These are phyloP conservation scores for Laticauda colubrina DNA, from an alignment of 2,113 vertebrate species.

Conservation along the genomic window DNA sequence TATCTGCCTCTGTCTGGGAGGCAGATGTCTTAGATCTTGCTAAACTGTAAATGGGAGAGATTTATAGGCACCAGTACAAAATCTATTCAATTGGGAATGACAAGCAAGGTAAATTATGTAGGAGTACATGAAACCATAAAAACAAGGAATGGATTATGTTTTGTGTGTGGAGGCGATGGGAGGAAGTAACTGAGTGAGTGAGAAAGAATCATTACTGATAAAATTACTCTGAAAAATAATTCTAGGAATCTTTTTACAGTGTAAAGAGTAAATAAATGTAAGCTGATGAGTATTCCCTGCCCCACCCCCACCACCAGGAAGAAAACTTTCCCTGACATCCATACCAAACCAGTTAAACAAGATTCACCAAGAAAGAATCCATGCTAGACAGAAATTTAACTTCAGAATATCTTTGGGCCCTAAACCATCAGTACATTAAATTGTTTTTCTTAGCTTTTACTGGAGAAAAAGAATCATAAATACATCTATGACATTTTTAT, in stretches of 20 bases:
- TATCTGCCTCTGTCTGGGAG: background rate
- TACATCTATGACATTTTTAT: conserved; percentile 16
- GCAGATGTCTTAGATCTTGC: too few relatives aligned
- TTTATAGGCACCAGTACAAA: background rate
- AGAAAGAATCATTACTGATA: background rate
- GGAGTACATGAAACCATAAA: background rate
- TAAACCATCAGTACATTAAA: background rate
- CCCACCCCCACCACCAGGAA: background rate
- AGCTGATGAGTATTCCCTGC: background rate
- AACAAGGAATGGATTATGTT: conserved; percentile 15
- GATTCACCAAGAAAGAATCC: background rate
- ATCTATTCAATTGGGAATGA: conserved; percentile 17
- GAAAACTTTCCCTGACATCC: background rate
- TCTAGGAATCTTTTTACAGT: background rate
- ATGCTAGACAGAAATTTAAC: conserved; percentile 18
- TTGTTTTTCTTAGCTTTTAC: conserved; percentile 19
- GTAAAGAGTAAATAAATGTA: background rate
- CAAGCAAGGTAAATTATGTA: conserved; percentile 24
- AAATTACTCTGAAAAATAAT: conserved; percentile 9
- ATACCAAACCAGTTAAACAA: conserved; percentile 19
- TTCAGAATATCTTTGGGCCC: conserved; percentile 12
- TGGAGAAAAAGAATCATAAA: conserved; percentile 4
- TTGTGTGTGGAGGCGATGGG: background rate
- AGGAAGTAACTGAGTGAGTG: background rate
- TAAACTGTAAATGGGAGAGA: background rate